Evolutionary conservation across 1,140 invertebrate genomes (phyloP).

Genomic region (Ceratina calcarata): DNA sequence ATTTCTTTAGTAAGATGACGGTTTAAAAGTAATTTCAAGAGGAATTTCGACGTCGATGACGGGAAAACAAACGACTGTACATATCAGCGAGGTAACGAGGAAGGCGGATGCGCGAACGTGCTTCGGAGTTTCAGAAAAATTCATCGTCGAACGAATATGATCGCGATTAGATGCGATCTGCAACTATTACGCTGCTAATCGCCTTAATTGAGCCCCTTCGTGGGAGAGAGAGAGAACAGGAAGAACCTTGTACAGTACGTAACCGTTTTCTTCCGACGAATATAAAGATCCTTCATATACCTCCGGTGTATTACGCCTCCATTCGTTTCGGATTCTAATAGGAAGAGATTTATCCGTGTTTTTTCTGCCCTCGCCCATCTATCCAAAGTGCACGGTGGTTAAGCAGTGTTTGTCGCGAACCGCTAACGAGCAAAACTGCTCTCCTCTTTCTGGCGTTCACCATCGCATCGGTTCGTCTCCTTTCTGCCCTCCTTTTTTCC

Average conservation of each 20-base stretch:
- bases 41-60: conserved; percentile 61
- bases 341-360: too few species aligned
- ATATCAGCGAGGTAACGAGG: conserved; percentile 5
- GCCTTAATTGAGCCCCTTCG: conserved; percentile 29
- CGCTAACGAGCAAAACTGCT: conserved; percentile 78
- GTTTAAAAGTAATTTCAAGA: conserved; percentile 46
- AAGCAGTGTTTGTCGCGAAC: conserved; percentile 77
- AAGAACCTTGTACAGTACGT: conserved; percentile 5
- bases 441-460: conserved; percentile 31
- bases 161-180: conserved; percentile 48
- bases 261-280: conserved; percentile 13
- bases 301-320: too few species aligned
- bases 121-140: conserved; percentile 25
- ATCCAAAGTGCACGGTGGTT: conserved; percentile 57
- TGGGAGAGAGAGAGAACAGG: neutral
- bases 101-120: conserved; percentile 50
- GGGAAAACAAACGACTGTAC: conserved; percentile 71
- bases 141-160: conserved; percentile 38
- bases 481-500: conserved; percentile 39
- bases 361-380: neutral
- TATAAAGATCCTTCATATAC: neutral
- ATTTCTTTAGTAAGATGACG: conserved; percentile 52
- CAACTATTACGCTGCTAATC: conserved; percentile 35
- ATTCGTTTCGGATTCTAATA: too few species aligned
- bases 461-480: conserved; percentile 4